Conservation (phyloP, 2,113 vertebrate genomes). For the Thermophis baileyi region DNA sequence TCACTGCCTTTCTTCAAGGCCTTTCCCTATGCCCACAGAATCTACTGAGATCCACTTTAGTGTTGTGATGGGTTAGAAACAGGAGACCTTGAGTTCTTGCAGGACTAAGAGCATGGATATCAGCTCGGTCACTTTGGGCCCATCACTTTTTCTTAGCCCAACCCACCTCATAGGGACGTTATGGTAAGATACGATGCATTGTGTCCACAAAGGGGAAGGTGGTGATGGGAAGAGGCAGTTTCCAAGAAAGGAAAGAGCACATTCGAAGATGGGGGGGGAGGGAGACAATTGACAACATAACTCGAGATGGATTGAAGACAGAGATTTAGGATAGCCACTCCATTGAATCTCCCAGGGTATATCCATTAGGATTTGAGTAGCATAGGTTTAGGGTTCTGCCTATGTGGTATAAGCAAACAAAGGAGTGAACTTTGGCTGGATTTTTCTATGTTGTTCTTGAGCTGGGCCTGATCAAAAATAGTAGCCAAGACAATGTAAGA, state of each 20-base stretch:
- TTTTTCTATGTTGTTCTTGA: neutral
- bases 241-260: neutral
- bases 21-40: neutral
- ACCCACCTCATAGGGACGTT: neutral
- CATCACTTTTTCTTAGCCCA: neutral
- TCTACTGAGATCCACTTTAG: neutral
- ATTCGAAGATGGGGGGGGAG: neutral
- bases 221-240: neutral
- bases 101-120: neutral
- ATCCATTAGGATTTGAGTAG: neutral
- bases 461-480: neutral
- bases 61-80: neutral
- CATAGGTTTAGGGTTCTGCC: neutral
- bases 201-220: neutral
- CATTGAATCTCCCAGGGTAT: neutral
- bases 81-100: neutral
- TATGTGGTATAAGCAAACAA: neutral
- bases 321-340: neutral
- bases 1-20: neutral
- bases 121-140: neutral
- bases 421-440: neutral
- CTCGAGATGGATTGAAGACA: neutral
- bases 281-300: neutral
- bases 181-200: neutral
- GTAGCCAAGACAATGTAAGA: neutral